phyloP scores from a whole-genome alignment of 1,140 invertebrate genomes.

The Penaeus chinensis region DNA sequence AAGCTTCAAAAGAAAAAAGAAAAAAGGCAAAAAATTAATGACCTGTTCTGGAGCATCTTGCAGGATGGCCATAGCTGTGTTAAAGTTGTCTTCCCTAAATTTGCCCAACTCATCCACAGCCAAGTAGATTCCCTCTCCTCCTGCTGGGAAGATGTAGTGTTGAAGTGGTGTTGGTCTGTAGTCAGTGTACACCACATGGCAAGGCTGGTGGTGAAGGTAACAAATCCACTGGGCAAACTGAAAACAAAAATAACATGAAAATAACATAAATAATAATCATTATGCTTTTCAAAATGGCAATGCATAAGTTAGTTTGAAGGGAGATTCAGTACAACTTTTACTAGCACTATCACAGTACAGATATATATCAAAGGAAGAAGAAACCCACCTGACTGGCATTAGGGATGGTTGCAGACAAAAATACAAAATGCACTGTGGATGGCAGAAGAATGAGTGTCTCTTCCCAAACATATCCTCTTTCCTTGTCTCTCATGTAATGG shows the following conservation, averaged over 20 bases:
- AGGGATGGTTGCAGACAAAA: conserved; percentile 98
- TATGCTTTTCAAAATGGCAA: too few species aligned
- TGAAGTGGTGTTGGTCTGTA: conserved; percentile 96
- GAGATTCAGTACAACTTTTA: neutral
- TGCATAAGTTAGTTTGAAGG: neutral
- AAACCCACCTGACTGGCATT: conserved; percentile 83
- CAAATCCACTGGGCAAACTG: conserved; percentile 99
- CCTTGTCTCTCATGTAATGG: conserved; percentile 99
- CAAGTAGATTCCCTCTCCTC: conserved; percentile 93
- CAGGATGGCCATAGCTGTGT: conserved; percentile 91
- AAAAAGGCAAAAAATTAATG: neutral
- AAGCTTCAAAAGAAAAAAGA: neutral
- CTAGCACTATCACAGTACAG: too few species aligned
- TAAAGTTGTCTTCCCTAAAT: conserved; percentile 98
- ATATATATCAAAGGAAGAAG: too few species aligned
- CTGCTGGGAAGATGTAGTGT: conserved; percentile 97
- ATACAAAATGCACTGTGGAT: conserved; percentile 98
- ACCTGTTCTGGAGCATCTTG: conserved; percentile 70
- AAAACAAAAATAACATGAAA: neutral
- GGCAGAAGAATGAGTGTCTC: conserved; percentile 98
- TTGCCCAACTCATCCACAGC: conserved; percentile 94
- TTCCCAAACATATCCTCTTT: conserved; percentile 99
- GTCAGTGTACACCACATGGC: conserved; percentile 99
- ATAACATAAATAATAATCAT: conserved; percentile 7
- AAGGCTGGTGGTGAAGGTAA: conserved; percentile 95